These are phyloP conservation scores for Ischnus inquisitorius DNA, from an alignment of 2,888 invertebrate species.

Conservation along the genomic window DNA sequence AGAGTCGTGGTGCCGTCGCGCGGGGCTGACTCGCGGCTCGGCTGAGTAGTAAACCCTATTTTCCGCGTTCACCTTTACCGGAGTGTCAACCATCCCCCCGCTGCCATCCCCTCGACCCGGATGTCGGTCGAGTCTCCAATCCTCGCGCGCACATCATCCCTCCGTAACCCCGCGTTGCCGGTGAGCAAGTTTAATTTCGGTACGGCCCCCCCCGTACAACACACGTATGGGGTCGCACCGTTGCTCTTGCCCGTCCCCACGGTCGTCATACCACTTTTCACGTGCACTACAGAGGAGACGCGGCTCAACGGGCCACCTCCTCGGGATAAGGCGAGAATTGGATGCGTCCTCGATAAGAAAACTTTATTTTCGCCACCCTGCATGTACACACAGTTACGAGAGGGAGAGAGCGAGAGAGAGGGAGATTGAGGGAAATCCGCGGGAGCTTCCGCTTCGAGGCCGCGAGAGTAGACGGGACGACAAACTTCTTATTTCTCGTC, in stretches of 20 bases:
- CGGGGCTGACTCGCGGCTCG: background rate
- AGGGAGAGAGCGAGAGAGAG: constrained; percentile 19
- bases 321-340: constrained; percentile 63
- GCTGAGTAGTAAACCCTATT: constrained; percentile 45
- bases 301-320: constrained; percentile 51
- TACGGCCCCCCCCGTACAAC: background rate
- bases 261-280: background rate
- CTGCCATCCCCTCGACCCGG: constrained; percentile 2
- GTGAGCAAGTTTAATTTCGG: constrained; percentile 56
- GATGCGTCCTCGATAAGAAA: constrained; percentile 66
- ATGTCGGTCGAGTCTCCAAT: constrained; percentile 40
- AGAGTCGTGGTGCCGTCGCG: background rate
- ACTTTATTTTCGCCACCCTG: constrained; percentile 57
- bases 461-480: constrained; percentile 39
- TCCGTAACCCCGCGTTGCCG: constrained; percentile 22
- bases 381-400: constrained; percentile 6
- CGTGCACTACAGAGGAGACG: constrained; percentile 1
- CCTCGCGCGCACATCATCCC: constrained; percentile 52
- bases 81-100: background rate
- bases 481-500: constrained; percentile 63
- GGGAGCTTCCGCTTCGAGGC: constrained; percentile 47
- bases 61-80: constrained; percentile 44
- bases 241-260: background rate
- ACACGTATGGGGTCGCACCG: constrained; percentile 6
- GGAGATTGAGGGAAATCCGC: constrained; percentile 42